These are phyloP conservation scores for Gymnoscelis rufifasciata DNA, from an alignment of 2,888 invertebrate species.

Conservation along the genomic window DNA sequence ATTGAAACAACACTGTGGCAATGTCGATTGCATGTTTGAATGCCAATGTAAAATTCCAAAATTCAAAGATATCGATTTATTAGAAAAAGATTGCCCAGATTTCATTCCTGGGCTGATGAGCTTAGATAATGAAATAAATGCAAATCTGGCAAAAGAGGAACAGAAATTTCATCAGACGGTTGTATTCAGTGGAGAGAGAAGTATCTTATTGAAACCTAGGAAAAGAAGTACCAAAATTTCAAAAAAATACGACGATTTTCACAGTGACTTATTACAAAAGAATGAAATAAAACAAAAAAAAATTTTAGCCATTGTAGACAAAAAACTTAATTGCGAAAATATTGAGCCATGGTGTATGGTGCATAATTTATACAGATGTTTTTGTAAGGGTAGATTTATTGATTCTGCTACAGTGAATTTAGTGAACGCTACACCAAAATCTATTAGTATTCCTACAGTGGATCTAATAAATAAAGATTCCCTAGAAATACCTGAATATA, in stretches of 20 bases:
- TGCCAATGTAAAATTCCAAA: slow-evolving; percentile 64
- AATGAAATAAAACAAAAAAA: slow-evolving; percentile 35
- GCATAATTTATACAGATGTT: slow-evolving; percentile 82
- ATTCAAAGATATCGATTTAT: slow-evolving; percentile 43
- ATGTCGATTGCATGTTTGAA: slow-evolving; percentile 79
- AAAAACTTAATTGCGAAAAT: slow-evolving; percentile 56
- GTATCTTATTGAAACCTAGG: slow-evolving; percentile 80
- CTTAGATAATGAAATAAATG: slow-evolving; percentile 72
- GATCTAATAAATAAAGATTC: slow-evolving; percentile 3
- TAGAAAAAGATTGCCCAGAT: slow-evolving; percentile 40
- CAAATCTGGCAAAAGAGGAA: slow-evolving; percentile 82
- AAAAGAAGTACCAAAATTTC: slow-evolving; percentile 80
- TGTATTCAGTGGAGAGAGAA: slow-evolving; percentile 81
- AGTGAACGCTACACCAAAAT: not conserved
- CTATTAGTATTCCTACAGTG: slow-evolving; percentile 2
- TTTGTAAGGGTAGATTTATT: slow-evolving; percentile 76
- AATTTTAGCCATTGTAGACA: slow-evolving; percentile 38
- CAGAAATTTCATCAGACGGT: slow-evolving; percentile 86
- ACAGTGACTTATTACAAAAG: slow-evolving; percentile 50
- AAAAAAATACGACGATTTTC: slow-evolving; percentile 80
- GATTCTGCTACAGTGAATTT: slow-evolving; percentile 14
- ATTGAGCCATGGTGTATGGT: slow-evolving; percentile 83
- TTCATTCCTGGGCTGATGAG: slow-evolving; percentile 54
- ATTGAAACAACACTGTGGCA: slow-evolving; percentile 80
- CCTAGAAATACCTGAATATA: not conserved